These are phyloP conservation scores for Uropetala carovei DNA, from an alignment of 2,888 invertebrate genomes.

Conservation along the genomic window DNA sequence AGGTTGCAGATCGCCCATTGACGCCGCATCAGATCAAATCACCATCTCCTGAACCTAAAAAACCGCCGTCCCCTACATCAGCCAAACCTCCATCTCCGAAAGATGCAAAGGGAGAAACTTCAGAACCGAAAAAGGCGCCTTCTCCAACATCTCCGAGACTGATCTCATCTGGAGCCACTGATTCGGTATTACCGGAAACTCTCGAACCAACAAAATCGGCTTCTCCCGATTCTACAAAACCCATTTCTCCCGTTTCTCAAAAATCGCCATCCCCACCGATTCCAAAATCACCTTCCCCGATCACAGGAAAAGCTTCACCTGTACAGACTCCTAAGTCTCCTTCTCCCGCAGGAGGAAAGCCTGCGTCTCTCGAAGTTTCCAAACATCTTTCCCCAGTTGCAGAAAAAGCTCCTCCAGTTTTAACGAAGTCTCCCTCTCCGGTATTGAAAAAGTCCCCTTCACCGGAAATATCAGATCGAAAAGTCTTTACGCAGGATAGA, in stretches of 20 bases:
- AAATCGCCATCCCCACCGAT: conserved; percentile 21
- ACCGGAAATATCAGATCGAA: neutral
- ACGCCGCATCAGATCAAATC: conserved; percentile 6
- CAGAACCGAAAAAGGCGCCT: conserved; percentile 14
- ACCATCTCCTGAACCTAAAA: neutral
- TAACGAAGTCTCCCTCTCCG: neutral
- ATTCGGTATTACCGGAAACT: neutral
- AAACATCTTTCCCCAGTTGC: neutral
- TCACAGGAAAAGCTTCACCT: neutral
- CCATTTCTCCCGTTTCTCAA: neutral
- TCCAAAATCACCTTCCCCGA: conserved; percentile 27
- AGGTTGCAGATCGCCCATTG: neutral
- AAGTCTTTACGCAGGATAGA: neutral
- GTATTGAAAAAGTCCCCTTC: neutral
- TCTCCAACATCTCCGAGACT: neutral
- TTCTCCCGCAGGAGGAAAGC: neutral
- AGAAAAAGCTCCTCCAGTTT: conserved; percentile 15
- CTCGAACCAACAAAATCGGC: neutral
- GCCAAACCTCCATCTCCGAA: conserved; percentile 36
- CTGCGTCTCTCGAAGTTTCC: neutral
- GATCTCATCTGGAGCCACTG: neutral
- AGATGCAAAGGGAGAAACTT: neutral
- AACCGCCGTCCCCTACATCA: neutral
- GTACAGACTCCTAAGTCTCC: neutral
- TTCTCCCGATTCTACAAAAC: conserved; percentile 9